Percentiles rank a stretch among this genome's conserved stretches.
These are phyloP conservation scores for Aradophagus sp. DNA, from an alignment of 1,140 invertebrate genomes.

Conservation along the genomic window DNA sequence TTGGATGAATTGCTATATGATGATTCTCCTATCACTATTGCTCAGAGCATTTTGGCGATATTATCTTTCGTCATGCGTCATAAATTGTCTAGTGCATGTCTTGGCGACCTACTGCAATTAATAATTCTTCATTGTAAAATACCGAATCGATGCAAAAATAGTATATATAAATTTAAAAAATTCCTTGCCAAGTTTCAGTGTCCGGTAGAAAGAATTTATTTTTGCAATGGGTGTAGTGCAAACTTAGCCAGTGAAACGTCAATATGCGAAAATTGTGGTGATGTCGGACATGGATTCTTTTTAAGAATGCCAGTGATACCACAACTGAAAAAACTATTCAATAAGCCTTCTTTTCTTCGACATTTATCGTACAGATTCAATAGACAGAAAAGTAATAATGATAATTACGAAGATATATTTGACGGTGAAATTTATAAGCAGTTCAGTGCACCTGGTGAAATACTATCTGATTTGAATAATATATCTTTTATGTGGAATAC, in stretches of 20 bases:
- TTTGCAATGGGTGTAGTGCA: not conserved
- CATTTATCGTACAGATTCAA: slow-evolving; percentile 14
- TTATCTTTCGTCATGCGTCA: not conserved
- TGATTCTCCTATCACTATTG: slow-evolving; percentile 4
- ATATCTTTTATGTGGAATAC: slow-evolving; percentile 49
- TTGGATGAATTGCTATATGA: slow-evolving; percentile 7
- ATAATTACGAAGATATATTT: slow-evolving; percentile 54
- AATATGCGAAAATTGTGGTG: slow-evolving; percentile 2
- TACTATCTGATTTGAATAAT: slow-evolving; percentile 17
- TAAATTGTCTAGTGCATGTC: not conserved
- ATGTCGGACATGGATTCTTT: slow-evolving; percentile 1
- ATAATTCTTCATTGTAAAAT: slow-evolving; percentile 3
- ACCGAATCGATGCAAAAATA: slow-evolving; percentile 8
- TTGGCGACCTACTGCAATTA: not conserved
- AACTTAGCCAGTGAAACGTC: slow-evolving; percentile 2
- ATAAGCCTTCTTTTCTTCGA: slow-evolving; percentile 2
- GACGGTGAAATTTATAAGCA: slow-evolving; percentile 49
- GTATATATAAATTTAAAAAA: slow-evolving; percentile 20
- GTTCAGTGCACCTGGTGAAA: slow-evolving; percentile 10
- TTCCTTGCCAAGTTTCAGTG: slow-evolving; percentile 1
- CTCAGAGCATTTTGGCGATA: slow-evolving; percentile 5
- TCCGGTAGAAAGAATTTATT: slow-evolving; percentile 2
- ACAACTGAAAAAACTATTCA: slow-evolving; percentile 28
- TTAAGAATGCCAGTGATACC: slow-evolving; percentile 28
- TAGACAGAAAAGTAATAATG: slow-evolving; percentile 16